Base-by-base conservation (phyloP, 2,113 vertebrate species). In the Psettodes erumei region DNA sequence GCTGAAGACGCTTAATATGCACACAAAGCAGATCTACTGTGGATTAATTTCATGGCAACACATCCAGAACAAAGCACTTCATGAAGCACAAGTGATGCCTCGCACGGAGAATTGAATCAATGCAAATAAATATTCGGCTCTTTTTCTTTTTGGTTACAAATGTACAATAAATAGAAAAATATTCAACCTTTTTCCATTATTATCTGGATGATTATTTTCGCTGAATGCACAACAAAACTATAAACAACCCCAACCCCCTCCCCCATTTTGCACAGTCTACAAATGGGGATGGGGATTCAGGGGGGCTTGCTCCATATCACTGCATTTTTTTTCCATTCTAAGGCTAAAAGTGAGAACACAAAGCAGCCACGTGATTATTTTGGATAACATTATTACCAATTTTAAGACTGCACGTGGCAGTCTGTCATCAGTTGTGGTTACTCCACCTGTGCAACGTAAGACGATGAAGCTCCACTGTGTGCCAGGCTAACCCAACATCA, bases 151-250 rank as follows among this genome's bases (percentile, higher is more conserved):
- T 87, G 84, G 86, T 92, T 86, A 88, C 76, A 91, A 90, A 87
- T 89, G 81, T 88, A 89, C 87, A 89, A 87, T 89, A 81, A 87
- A 88, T 94, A 93, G 23, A 92, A 92, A 94, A 94, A 93, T 93
- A 92, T 75, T 78, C 65, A 72, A 71, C 50, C 50, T 61, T 18
- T 35, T 11, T 50, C 21, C 27, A 32, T 61, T 63, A 69, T 64
- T 43, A 68, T 59, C 40, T 55, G 51, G 38, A 63, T 68, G 40
- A 54, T 37, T 27, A 33, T 43, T 60, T 75, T 43, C 59, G 88
- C 54, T 67, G 12, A 25, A 70, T 12, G 12, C 27, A 63, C 43
- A 27, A 77, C 19, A 3, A 16, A 70, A 73, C 35, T 75, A 66
- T 60, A 59, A 28, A 84, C 48, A 33, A 69, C 59, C 42, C 38